These are phyloP conservation scores for Ondatra zibethicus DNA, from an alignment of 2,113 vertebrate genomes.

Conservation along the genomic window DNA sequence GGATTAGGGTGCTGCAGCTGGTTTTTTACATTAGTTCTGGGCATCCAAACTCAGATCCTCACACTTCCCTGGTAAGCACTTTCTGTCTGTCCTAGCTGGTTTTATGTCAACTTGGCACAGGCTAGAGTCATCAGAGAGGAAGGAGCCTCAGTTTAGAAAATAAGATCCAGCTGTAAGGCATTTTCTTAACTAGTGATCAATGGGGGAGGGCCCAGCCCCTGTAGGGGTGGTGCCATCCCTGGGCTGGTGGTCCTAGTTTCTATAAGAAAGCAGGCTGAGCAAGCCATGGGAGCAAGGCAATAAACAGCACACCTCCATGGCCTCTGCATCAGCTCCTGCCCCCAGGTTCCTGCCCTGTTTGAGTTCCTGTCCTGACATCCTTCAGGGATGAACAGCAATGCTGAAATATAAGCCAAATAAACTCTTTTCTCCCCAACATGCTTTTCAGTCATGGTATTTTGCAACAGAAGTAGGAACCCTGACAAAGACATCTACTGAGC, in stretches of 20 bases:
- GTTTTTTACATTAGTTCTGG: not conserved
- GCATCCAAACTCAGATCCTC: not conserved
- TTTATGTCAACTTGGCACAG: not conserved
- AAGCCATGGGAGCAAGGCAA: not conserved
- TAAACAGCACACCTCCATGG: not conserved
- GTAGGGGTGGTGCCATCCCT: not conserved
- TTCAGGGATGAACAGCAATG: not conserved
- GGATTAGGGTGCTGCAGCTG: not conserved
- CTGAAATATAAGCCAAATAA: not conserved
- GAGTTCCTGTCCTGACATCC: not conserved
- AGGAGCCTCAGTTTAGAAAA: not conserved
- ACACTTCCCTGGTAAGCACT: too few species aligned
- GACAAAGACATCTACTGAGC: not conserved
- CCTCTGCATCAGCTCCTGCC: not conserved
- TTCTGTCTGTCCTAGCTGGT: not conserved
- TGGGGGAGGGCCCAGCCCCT: not conserved
- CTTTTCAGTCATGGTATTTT: not conserved
- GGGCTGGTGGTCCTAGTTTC: not conserved
- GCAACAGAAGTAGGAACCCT: not conserved
- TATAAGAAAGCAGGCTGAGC: not conserved
- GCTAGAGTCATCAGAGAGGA: not conserved
- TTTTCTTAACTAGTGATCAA: not conserved
- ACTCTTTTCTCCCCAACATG: not conserved
- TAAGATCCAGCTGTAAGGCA: not conserved
- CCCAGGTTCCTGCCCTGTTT: not conserved